A percentile compares a stretch with the other conserved stretches of the same genome.
Evolutionary conservation across 1,140 invertebrate species (phyloP).

Genomic region (Nixonia krombeini): DNA sequence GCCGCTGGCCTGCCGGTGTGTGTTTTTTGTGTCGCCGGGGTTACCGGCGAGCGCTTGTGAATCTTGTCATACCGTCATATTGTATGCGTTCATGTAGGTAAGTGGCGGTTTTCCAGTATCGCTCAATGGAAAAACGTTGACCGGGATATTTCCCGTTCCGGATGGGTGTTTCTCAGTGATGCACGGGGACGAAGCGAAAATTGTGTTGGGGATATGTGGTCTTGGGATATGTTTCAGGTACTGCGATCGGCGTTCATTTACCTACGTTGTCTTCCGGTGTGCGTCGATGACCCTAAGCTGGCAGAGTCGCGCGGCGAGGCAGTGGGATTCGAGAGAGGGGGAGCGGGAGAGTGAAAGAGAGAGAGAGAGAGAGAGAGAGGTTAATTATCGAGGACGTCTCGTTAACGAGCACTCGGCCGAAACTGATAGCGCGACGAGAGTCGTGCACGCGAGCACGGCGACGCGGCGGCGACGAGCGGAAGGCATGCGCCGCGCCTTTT

Average conservation of each 20-base stretch:
- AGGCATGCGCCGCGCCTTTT: conserved; percentile 52
- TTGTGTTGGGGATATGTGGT: too few species aligned
- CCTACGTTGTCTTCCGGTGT: neutral
- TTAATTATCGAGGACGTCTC: neutral
- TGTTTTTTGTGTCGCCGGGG: too few species aligned
- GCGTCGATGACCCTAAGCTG: neutral
- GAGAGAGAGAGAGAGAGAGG: neutral
- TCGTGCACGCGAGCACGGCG: neutral
- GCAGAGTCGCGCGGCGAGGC: neutral
- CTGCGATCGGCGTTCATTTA: neutral
- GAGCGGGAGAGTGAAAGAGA: neutral
- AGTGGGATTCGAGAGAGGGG: neutral
- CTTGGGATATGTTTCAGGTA: too few species aligned
- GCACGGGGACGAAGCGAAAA: too few species aligned
- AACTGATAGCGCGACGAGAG: neutral
- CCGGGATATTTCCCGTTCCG: too few species aligned
- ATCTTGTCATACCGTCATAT: too few species aligned
- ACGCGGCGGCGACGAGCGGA: conserved; percentile 9
- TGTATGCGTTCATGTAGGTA: too few species aligned
- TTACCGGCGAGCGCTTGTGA: too few species aligned
- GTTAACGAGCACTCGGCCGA: neutral
- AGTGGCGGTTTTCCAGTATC: too few species aligned
- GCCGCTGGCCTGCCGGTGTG: too few species aligned
- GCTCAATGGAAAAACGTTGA: too few species aligned
- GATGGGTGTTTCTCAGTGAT: too few species aligned